These are phyloP conservation scores for Lamprotornis superbus DNA, from an alignment of 2,113 vertebrate species.

Conservation along the genomic window DNA sequence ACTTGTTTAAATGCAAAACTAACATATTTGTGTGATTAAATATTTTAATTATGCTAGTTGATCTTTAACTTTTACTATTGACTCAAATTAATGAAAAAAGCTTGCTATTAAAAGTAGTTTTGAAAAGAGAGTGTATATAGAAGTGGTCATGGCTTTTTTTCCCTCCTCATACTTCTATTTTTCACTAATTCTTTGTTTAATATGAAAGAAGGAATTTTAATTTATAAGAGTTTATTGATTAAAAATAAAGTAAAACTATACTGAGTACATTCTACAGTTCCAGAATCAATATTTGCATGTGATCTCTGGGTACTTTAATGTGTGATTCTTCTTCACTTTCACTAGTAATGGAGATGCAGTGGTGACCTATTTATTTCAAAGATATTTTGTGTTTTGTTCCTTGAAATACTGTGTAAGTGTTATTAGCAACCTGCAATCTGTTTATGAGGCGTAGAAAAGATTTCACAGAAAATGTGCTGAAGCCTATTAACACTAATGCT, in stretches of 20 bases:
- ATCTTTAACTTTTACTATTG: background rate
- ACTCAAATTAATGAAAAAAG: background rate
- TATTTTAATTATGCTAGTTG: background rate
- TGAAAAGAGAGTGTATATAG: background rate
- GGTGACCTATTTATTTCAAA: background rate
- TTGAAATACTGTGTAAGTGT: background rate
- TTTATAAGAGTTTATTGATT: background rate
- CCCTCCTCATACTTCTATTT: background rate
- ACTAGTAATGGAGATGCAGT: background rate
- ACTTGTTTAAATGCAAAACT: background rate
- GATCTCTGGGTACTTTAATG: background rate
- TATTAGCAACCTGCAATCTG: background rate
- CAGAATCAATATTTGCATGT: background rate
- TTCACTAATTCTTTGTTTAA: background rate
- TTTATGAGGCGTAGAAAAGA: background rate
- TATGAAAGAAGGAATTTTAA: background rate
- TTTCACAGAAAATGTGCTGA: background rate
- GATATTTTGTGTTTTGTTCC: background rate
- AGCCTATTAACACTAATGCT: background rate
- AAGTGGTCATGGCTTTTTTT: accelerated
- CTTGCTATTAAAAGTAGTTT: background rate
- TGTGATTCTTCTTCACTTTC: background rate
- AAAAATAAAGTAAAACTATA: background rate
- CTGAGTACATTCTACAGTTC: background rate
- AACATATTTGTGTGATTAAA: background rate